phyloP scores from a whole-genome alignment of 2,797 vertebrate species.

The Malurus splendens region DNA sequence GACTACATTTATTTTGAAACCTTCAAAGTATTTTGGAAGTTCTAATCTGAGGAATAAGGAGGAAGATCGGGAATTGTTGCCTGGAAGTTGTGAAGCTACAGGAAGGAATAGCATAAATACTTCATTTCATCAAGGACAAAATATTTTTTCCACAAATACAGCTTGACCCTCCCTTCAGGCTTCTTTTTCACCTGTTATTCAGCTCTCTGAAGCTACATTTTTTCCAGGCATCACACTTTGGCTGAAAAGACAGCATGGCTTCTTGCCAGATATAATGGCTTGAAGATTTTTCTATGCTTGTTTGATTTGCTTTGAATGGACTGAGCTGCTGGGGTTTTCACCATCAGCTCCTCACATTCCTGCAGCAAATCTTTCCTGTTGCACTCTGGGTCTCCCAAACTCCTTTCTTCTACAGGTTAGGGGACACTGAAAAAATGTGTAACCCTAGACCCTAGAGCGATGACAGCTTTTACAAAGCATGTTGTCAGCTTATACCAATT shows the following conservation, averaged over 20 bases:
- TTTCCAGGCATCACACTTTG: neutral
- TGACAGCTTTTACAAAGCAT: conserved; percentile 34
- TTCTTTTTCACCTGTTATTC: conserved; percentile 2
- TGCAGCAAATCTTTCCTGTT: conserved; percentile 7
- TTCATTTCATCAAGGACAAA: neutral
- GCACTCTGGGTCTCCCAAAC: neutral
- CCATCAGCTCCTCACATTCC: neutral
- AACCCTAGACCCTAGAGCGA: conserved; percentile 2
- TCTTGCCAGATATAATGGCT: conserved; percentile 6
- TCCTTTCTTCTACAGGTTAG: conserved; percentile 29
- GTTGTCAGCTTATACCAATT: neutral
- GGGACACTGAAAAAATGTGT: conserved; percentile 38
- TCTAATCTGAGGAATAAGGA: neutral
- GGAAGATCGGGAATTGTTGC: neutral
- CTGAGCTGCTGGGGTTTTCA: neutral
- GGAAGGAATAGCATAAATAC: neutral
- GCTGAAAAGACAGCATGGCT: conserved; percentile 1
- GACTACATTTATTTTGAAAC: neutral
- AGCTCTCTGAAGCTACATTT: neutral
- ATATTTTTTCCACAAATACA: conserved; percentile 4
- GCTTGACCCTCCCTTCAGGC: neutral
- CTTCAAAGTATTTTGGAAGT: conserved; percentile 3
- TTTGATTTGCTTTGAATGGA: conserved; percentile 15
- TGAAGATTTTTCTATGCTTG: conserved; percentile 13
- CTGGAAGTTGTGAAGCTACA: neutral